Conservation (phyloP, 2,113 vertebrate species). For the Rhagologus leucostigma region DNA sequence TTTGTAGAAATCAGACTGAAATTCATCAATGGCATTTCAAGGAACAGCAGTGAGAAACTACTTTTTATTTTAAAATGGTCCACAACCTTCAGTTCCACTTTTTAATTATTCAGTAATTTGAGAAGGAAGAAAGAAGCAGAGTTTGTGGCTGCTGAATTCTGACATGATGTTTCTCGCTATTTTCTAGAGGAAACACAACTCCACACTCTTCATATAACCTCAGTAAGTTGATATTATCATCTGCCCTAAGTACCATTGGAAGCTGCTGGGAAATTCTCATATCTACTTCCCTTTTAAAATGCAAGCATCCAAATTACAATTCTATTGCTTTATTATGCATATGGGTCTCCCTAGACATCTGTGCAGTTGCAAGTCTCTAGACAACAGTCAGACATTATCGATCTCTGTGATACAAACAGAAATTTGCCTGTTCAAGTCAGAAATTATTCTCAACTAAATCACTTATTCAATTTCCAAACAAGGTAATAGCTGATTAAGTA, state of each 20-base stretch:
- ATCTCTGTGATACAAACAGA: background rate
- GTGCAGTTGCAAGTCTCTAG: background rate
- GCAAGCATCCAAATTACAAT: background rate
- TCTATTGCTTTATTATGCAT: background rate
- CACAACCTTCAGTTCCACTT: background rate
- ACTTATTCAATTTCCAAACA: background rate
- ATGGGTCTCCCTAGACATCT: background rate
- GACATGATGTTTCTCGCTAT: background rate
- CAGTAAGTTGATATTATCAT: background rate
- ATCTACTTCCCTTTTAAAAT: background rate
- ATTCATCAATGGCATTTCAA: background rate
- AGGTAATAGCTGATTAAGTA: background rate
- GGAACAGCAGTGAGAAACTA: background rate
- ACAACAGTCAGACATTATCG: background rate
- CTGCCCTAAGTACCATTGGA: background rate
- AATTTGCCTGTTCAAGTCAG: background rate
- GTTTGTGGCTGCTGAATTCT: background rate
- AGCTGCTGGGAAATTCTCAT: background rate
- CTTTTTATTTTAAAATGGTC: background rate
- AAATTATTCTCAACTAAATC: background rate
- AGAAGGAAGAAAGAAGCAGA: background rate
- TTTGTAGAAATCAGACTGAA: background rate
- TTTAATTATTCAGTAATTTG: background rate
- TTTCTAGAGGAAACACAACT: background rate
- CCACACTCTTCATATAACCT: background rate